These are phyloP conservation scores for Zophobas morio DNA, from an alignment of 1,140 invertebrate species.

Conservation along the genomic window DNA sequence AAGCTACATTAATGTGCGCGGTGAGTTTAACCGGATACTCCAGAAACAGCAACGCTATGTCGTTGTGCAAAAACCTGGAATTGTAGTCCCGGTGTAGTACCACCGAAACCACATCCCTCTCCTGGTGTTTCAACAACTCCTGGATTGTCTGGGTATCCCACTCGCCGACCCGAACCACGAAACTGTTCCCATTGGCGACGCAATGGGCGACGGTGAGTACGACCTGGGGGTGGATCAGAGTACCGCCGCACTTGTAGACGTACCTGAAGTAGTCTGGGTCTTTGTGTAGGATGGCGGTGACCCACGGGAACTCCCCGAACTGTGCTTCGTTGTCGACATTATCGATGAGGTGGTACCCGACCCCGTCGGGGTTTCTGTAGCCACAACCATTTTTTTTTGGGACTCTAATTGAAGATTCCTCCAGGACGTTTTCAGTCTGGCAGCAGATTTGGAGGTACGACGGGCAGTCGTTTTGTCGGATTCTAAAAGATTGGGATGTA, in stretches of 20 bases:
- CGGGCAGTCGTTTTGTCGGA: too few relatives aligned
- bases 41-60: slow-evolving; percentile 74
- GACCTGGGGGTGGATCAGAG: slow-evolving; percentile 78
- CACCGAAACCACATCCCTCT: slow-evolving; percentile 70
- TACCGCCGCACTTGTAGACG: slow-evolving; percentile 81
- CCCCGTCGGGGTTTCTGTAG: slow-evolving; percentile 17
- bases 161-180: slow-evolving; percentile 78
- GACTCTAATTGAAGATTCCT: too few relatives aligned
- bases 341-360: slow-evolving; percentile 22
- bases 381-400: slow-evolving; percentile 7
- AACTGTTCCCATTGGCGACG: slow-evolving; percentile 62
- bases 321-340: slow-evolving; percentile 68
- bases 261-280: slow-evolving; percentile 59
- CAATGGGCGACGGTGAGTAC: slow-evolving; percentile 81
- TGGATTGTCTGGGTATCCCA: slow-evolving; percentile 83
- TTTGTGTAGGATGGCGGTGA: slow-evolving; percentile 80
- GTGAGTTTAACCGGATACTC: slow-evolving; percentile 68
- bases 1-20: slow-evolving; percentile 76
- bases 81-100: slow-evolving; percentile 72
- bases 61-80: slow-evolving; percentile 69
- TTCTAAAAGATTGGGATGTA: too few relatives aligned
- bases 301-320: slow-evolving; percentile 85
- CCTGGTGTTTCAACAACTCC: slow-evolving; percentile 80
- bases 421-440: too few relatives aligned
- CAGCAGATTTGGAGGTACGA: too few relatives aligned